Evolutionary conservation across 53 echinoderm and acorn worm genomes (phyloP).

Genomic region (Astropecten irregularis): DNA sequence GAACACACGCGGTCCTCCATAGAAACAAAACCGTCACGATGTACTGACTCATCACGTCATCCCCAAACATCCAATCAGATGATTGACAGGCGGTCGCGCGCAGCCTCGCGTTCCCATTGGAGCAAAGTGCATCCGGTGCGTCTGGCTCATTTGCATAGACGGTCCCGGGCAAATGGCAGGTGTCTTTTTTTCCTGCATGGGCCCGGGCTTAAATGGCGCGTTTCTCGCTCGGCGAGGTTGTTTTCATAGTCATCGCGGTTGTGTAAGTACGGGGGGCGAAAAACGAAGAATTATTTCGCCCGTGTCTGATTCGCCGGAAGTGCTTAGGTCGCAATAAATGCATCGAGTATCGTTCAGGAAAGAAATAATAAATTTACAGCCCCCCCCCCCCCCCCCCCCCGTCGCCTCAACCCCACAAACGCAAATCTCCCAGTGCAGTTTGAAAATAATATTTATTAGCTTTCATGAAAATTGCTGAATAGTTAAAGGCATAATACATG

Average conservation of each 20-base stretch:
- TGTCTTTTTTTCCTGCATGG: slow-evolving; percentile 22
- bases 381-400: too few relatives aligned
- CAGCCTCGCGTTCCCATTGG: slow-evolving; percentile 28
- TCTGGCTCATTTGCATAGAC: slow-evolving; percentile 34
- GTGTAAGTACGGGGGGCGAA: slow-evolving; percentile 45
- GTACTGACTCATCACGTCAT: too few relatives aligned
- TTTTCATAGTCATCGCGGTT: slow-evolving; percentile 48
- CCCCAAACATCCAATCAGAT: too few relatives aligned
- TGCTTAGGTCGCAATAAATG: slow-evolving; percentile 43
- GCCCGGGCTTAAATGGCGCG: slow-evolving; percentile 9
- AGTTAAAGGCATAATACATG: too few relatives aligned
- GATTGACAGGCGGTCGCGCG: slow-evolving; percentile 28
- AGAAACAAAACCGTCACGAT: too few relatives aligned
- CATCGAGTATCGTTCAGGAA: not conserved
- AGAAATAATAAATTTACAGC: too few relatives aligned
- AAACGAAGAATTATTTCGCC: slow-evolving; percentile 48
- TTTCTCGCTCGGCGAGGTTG: slow-evolving; percentile 17
- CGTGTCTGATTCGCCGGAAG: slow-evolving; percentile 39
- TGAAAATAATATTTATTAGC: too few relatives aligned
- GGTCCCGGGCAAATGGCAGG: slow-evolving; percentile 9
- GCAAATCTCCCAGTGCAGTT: too few relatives aligned
- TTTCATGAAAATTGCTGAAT: too few relatives aligned
- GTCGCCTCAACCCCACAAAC: too few relatives aligned
- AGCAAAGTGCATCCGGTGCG: slow-evolving; percentile 54
- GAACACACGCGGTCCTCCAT: not conserved